Evolutionary conservation across 2,888 invertebrate genomes (phyloP), one percentile per base, ranked within the genome.

Genomic region (Sphaerophoria taeniata): DNA sequence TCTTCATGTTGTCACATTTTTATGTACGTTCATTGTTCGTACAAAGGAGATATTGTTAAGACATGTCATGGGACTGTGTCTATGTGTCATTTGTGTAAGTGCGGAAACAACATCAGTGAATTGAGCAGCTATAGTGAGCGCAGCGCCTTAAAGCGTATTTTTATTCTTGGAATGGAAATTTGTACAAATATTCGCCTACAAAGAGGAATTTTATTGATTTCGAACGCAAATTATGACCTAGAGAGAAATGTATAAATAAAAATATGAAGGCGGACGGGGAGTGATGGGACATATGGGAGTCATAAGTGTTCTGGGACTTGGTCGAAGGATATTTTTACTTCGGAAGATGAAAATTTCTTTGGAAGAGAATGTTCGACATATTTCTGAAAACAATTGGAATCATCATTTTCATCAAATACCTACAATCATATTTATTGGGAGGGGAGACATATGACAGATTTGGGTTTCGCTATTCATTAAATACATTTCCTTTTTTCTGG

Each of bases 1-100:
- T 65, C 65, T 51, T 65, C 12, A 36, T 65, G 49, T 65, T 65
- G 51, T 65, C 65, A 65, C 51, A 65, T 34, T 65, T 65, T 51
- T 34, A 47, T 63, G 47, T 63, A 47, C 63, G 47, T 63, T 63
- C 63, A 47, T 63, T 34, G 47, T 47, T 63, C 47, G 47, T 63
- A 14, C 9, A 11, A 61, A 4, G n/a, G 43, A 16, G 39, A 60
- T 36, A 36, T 36, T 6, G 36, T 11, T 9, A 43, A 43, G 39
- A 11, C 9, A 43, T 43, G 39, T 43, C 39, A 43, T 43, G 6
- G 7, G 11, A 7, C 2, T 43, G 2, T 11, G 11, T 43, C 2
- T 43, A 11, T 43, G 11, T 43, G 39, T 43, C 2, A 9, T 7
- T 43, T 6, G 5, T 36, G 4, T 36, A 6, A 36, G 6, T 4